A percentile compares a stretch with the other conserved stretches of the same genome.
phyloP scores from a whole-genome alignment of 2,797 vertebrate genomes.

The Eulemur mongoz region DNA sequence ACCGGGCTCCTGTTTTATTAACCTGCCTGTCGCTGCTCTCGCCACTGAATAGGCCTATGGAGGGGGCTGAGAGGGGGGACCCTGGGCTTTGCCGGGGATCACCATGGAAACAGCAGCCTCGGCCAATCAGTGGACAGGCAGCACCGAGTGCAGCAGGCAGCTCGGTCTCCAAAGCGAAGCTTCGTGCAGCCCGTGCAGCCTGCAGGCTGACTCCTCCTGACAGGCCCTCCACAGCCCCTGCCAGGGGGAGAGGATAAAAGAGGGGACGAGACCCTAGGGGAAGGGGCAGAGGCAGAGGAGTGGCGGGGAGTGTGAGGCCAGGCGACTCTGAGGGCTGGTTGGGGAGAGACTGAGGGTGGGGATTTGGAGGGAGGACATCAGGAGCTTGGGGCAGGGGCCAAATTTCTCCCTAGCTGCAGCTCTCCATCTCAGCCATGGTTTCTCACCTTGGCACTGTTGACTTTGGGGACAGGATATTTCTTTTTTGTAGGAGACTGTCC shows the following conservation, averaged over 20 bases:
- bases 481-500: neutral
- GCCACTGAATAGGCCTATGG: constrained; percentile 72
- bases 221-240: constrained; percentile 50
- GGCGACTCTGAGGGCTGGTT: neutral
- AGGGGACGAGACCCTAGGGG: neutral
- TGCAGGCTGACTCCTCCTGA: constrained; percentile 71
- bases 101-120: constrained; percentile 77
- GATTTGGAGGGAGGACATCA: neutral
- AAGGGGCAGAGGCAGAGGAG: neutral
- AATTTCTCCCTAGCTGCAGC: neutral
- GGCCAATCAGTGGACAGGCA: constrained; percentile 73
- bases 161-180: constrained; percentile 55
- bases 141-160: constrained; percentile 63
- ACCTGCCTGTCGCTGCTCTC: constrained; percentile 75
- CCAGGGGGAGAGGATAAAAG: constrained; percentile 32
- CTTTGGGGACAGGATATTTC: neutral
- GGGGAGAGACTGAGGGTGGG: too few species aligned
- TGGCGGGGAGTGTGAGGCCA: neutral
- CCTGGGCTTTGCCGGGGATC: constrained; percentile 70
- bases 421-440: neutral
- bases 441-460: neutral
- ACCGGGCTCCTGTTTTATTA: constrained; percentile 77
- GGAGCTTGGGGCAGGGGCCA: neutral
- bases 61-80: neutral
- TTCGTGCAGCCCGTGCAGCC: constrained; percentile 47